phyloP scores from a whole-genome alignment of 2,113 vertebrate species.

The Thalassoma bifasciatum region DNA sequence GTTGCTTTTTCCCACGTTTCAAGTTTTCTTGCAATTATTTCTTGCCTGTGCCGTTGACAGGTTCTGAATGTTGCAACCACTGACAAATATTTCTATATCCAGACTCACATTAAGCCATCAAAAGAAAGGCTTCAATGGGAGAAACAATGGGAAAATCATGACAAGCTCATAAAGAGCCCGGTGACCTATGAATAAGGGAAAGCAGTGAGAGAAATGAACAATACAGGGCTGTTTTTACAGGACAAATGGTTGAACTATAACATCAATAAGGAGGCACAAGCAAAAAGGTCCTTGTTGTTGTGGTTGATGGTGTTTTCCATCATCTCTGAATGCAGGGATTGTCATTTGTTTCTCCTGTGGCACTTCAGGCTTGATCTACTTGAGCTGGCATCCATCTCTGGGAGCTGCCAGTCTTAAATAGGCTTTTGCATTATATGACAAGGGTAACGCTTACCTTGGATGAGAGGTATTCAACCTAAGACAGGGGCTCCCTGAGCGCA shows the following conservation, averaged over 20 bases:
- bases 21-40: not conserved
- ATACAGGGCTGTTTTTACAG: slow-evolving; percentile 26
- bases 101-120: slow-evolving; percentile 3
- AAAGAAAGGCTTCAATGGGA: not conserved
- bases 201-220: not conserved
- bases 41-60: not conserved
- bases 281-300: slow-evolving; percentile 22
- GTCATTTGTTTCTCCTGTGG: slow-evolving; percentile 53
- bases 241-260: slow-evolving; percentile 7
- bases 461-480: slow-evolving; percentile 30
- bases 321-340: slow-evolving; percentile 33
- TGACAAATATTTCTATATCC: not conserved
- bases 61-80: not conserved
- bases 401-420: slow-evolving; percentile 48
- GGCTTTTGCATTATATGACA: slow-evolving; percentile 51
- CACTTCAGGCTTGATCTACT: slow-evolving; percentile 49
- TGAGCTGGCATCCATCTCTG: slow-evolving; percentile 53
- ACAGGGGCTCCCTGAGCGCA: slow-evolving; percentile 6
- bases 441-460: slow-evolving; percentile 40
- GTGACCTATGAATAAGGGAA: slow-evolving; percentile 25
- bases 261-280: slow-evolving; percentile 43
- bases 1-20: slow-evolving; percentile 4
- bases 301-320: slow-evolving; percentile 50
- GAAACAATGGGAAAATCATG: not conserved
- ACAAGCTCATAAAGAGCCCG: not conserved